A percentile compares a stretch with the other conserved stretches of the same genome.
Conservation (phyloP, 2,888 invertebrate genomes). For the Cataglyphis livida region DNA sequence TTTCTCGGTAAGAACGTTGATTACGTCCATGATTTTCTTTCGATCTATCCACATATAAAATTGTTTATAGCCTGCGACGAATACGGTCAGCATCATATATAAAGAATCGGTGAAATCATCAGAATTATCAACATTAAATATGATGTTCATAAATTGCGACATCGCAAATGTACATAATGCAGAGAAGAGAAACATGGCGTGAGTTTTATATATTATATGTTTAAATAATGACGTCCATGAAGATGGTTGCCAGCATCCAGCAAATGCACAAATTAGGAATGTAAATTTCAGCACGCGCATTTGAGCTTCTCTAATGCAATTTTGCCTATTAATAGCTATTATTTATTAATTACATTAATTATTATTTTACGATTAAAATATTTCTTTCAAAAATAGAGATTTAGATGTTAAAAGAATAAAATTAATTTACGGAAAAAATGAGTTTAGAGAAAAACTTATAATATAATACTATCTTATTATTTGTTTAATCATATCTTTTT, state of each 20-base stretch:
- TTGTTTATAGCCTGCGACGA: slow-evolving; percentile 60
- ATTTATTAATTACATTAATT: slow-evolving; percentile 19
- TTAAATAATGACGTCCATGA: slow-evolving; percentile 53
- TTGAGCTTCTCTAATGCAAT: not conserved
- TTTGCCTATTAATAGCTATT: not conserved
- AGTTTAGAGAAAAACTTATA: not conserved
- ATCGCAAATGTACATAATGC: slow-evolving; percentile 51
- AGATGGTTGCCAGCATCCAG: slow-evolving; percentile 61
- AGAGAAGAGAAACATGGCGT: slow-evolving; percentile 48
- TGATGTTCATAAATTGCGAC: slow-evolving; percentile 60
- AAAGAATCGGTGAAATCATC: slow-evolving; percentile 63
- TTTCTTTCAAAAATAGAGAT: not conserved
- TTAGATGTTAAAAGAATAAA: not conserved
- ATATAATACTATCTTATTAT: not conserved
- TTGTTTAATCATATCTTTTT: not conserved
- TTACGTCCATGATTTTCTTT: slow-evolving; percentile 45
- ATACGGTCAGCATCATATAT: slow-evolving; percentile 63
- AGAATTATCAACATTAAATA: slow-evolving; percentile 34
- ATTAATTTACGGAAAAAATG: not conserved
- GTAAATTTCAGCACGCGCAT: slow-evolving; percentile 58
- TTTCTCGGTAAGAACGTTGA: slow-evolving; percentile 45
- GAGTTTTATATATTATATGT: slow-evolving; percentile 54
- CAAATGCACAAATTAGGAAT: slow-evolving; percentile 53
- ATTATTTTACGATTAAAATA: not conserved
- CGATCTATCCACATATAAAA: slow-evolving; percentile 56